Conservation (phyloP, 1,140 invertebrate species). For the Caenorhabditis inopinata region DNA sequence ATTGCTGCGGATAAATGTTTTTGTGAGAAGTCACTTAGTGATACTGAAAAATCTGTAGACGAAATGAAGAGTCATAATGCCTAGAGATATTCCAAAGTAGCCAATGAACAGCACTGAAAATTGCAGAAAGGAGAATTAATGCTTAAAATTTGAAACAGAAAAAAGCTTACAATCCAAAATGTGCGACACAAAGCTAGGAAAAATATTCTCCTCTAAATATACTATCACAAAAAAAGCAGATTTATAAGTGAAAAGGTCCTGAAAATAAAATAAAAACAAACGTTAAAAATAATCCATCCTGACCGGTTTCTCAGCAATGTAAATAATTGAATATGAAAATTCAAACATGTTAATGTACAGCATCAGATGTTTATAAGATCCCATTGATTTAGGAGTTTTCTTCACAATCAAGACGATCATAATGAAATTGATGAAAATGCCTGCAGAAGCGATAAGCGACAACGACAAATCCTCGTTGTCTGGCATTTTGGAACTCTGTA, state of each 20-base stretch:
- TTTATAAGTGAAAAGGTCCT: not conserved
- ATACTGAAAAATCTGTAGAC: not conserved
- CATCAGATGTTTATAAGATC: not conserved
- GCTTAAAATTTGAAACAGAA: no score
- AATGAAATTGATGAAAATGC: not conserved
- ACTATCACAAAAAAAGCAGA: not conserved
- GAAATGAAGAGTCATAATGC: not conserved
- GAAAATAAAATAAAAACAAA: not conserved
- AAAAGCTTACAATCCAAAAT: not conserved
- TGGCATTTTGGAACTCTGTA: no score
- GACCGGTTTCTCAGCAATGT: not conserved
- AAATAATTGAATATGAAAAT: not conserved
- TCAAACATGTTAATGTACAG: not conserved
- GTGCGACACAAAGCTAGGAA: not conserved
- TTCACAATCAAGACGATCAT: not conserved
- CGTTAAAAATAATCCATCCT: not conserved
- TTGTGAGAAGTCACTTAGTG: no score
- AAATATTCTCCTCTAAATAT: not conserved
- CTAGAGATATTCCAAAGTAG: not conserved
- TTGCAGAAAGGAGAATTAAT: no score
- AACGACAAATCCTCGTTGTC: no score
- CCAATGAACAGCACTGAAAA: not conserved
- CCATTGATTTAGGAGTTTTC: not conserved
- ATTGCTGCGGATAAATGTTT: no score
- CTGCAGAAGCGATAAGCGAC: not conserved